These are phyloP conservation scores for Chaitophorus viminalis DNA, from an alignment of 2,888 invertebrate genomes.

Conservation along the genomic window DNA sequence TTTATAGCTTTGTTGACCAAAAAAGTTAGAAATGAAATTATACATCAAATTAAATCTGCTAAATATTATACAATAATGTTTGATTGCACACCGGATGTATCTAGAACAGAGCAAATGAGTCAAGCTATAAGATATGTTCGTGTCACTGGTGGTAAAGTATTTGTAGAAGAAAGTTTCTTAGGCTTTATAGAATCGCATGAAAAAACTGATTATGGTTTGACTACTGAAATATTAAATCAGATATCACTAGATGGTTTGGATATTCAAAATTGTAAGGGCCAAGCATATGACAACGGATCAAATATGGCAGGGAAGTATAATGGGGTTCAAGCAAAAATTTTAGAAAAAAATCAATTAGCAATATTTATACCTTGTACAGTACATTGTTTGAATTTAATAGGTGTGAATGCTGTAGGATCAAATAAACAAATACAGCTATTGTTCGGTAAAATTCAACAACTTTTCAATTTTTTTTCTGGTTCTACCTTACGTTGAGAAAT, in stretches of 20 bases:
- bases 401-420: not conserved
- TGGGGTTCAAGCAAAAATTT: constrained; percentile 63
- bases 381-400: constrained; percentile 59
- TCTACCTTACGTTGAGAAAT: not conserved
- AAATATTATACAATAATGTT: constrained; percentile 53
- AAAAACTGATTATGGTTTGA: constrained; percentile 2
- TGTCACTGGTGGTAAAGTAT: not conserved
- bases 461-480: constrained; percentile 24
- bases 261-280: constrained; percentile 62
- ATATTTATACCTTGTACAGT: constrained; percentile 51
- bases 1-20: constrained; percentile 18
- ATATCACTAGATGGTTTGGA: constrained; percentile 13
- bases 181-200: not conserved
- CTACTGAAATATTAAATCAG: not conserved
- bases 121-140: constrained; percentile 15
- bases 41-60: constrained; percentile 13
- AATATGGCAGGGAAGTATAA: constrained; percentile 64
- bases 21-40: constrained; percentile 15
- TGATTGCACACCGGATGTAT: constrained; percentile 50
- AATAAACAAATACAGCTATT: not conserved
- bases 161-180: constrained; percentile 2
- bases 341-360: constrained; percentile 63
- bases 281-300: constrained; percentile 64
- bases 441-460: constrained; percentile 18
- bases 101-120: constrained; percentile 33